Evolutionary conservation across 2,113 vertebrate species (phyloP).

Genomic region (Rattus rattus): DNA sequence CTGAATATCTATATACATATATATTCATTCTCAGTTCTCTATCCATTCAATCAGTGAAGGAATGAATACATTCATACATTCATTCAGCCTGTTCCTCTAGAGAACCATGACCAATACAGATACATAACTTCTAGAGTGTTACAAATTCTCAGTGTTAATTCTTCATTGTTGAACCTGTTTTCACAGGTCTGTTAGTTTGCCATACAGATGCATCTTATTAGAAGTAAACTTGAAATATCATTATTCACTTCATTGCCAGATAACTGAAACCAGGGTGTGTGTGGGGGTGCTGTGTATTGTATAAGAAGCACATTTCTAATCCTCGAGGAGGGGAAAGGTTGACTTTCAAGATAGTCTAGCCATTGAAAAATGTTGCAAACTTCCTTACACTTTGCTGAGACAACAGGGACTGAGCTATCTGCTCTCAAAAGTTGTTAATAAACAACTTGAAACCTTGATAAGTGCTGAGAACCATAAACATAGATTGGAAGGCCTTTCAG

Average conservation of each 20-base stretch:
- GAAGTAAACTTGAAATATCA: not conserved
- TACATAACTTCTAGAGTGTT: not conserved
- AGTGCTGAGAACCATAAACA: not conserved
- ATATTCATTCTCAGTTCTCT: not conserved
- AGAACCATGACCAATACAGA: not conserved
- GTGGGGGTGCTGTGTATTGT: not conserved
- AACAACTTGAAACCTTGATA: not conserved
- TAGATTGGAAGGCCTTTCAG: not conserved
- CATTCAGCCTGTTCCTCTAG: not conserved
- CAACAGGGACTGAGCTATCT: accelerated
- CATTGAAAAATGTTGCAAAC: not conserved
- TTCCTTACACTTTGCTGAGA: not conserved
- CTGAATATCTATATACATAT: not conserved
- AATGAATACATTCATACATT: not conserved
- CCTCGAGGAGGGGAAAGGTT: not conserved
- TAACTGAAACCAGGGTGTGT: not conserved
- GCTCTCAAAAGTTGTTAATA: not conserved
- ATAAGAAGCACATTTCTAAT: not conserved
- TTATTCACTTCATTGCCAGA: not conserved
- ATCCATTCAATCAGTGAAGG: not conserved
- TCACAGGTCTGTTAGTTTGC: not conserved
- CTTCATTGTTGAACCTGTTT: not conserved
- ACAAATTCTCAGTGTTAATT: not conserved
- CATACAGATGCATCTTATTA: not conserved
- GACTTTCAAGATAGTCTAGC: not conserved